Base-by-base conservation (phyloP, 2,888 invertebrate species). In the Leucania comma region DNA sequence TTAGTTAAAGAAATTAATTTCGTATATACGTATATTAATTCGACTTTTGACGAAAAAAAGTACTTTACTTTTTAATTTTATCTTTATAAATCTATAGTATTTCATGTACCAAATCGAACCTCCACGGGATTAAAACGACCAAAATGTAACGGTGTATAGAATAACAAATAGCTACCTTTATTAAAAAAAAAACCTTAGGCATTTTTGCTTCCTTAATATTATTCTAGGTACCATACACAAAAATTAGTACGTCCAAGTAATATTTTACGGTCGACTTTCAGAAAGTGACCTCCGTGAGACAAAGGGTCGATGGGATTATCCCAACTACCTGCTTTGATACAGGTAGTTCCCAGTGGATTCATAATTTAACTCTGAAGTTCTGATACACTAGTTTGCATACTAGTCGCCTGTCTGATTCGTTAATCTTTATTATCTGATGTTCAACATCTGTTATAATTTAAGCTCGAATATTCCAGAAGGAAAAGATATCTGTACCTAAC, bases 321-420 rank as follows among this genome's bases (percentile, higher is more conserved):
- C 85, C 83, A 87, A 83, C 88, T 89, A 90, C 89, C 89, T 90
- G 88, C 29, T 70, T 91, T 91, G 89, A 93, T 90, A 88, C 86
- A 83, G 83, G 84, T 82, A 79, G 79, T 73, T 89, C 88, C 87
- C 88, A 75, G 79, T 84, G 87, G 89, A 87, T 90, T 90, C 86
- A 90, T 90, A 92, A 90, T 91, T 90, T 88, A 88, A 88, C 84
- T 88, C 86, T 72, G 68, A 78, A 82, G 79, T 82, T 75, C 76
- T 86, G 83, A 87, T 87, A 85, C 78, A 83, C 82, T 86, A 85
- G 77, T 84, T 85, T 62, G 69, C 76, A 80, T 78, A 82, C 83
- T 86, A 83, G 77, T 82, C 57, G 69, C 74, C 78, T 82, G 82
- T 84, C 73, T 56, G 76, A 80, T 79, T 82, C 64, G 80, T 70